Conservation (phyloP, 2,113 vertebrate genomes). For the Corythornis vintsioides region DNA sequence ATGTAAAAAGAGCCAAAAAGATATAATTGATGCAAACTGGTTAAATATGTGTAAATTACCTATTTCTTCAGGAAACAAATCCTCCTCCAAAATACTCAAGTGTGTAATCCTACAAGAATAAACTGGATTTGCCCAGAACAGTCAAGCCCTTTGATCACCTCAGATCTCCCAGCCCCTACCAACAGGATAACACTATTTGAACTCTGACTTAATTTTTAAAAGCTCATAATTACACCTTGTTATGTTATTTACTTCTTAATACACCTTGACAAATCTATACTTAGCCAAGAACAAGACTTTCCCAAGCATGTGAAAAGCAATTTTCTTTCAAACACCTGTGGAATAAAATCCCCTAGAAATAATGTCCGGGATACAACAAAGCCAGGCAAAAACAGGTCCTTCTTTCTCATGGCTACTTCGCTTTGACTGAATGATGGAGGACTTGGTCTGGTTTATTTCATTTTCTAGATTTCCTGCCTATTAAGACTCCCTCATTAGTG, state of each 20-base stretch:
- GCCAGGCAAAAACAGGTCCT: background rate
- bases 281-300: background rate
- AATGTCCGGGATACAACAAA: background rate
- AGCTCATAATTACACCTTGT: background rate
- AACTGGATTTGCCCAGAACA: background rate
- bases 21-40: background rate
- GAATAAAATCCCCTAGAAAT: background rate
- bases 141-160: background rate
- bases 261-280: background rate
- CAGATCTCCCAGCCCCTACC: background rate
- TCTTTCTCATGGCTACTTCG: background rate
- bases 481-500: constrained; percentile 45
- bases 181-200: background rate
- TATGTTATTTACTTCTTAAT: constrained; percentile 5
- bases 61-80: background rate
- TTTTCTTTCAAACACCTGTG: background rate
- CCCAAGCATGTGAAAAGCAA: background rate
- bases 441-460: background rate
- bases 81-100: background rate
- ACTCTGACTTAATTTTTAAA: background rate
- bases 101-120: background rate
- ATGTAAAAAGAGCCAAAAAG: background rate
- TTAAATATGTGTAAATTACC: background rate
- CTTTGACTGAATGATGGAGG: background rate
- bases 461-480: constrained; percentile 28